These are phyloP conservation scores for Poecilia velifera DNA, from an alignment of 2,797 vertebrate species.

Conservation along the genomic window DNA sequence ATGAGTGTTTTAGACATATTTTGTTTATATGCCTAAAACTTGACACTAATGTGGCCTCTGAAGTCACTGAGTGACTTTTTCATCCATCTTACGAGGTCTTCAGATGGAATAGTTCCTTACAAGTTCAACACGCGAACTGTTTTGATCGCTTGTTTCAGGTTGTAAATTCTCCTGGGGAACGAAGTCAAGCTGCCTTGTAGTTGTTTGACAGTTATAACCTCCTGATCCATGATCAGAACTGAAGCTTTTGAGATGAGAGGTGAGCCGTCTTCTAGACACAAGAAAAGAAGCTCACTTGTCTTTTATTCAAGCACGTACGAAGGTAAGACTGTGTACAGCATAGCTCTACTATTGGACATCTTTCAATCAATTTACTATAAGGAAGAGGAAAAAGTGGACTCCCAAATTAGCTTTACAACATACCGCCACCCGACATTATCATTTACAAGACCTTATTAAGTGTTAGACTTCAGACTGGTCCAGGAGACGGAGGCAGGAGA, in stretches of 20 bases:
- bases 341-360: background rate
- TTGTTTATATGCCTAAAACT: background rate
- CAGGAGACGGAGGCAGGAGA: slow-evolving; percentile 16
- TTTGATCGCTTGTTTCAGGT: background rate
- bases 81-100: background rate
- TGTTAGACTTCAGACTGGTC: slow-evolving; percentile 23
- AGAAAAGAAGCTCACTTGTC: background rate
- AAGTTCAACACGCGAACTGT: background rate
- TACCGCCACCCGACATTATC: slow-evolving; percentile 27
- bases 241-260: background rate
- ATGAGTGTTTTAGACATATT: background rate
- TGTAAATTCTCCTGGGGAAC: background rate
- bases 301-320: background rate
- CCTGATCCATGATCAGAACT: background rate
- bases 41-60: background rate
- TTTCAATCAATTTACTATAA: slow-evolving; percentile 1
- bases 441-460: slow-evolving; percentile 32
- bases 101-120: background rate
- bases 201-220: background rate
- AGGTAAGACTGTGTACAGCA: background rate
- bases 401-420: slow-evolving; percentile 1
- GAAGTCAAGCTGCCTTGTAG: background rate
- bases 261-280: background rate
- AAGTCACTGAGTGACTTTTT: background rate
- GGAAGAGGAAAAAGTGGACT: background rate